A percentile compares a stretch with the other conserved stretches of the same genome.
phyloP scores from a whole-genome alignment of 2,888 invertebrate genomes.

The Koerneria pararmatus region DNA sequence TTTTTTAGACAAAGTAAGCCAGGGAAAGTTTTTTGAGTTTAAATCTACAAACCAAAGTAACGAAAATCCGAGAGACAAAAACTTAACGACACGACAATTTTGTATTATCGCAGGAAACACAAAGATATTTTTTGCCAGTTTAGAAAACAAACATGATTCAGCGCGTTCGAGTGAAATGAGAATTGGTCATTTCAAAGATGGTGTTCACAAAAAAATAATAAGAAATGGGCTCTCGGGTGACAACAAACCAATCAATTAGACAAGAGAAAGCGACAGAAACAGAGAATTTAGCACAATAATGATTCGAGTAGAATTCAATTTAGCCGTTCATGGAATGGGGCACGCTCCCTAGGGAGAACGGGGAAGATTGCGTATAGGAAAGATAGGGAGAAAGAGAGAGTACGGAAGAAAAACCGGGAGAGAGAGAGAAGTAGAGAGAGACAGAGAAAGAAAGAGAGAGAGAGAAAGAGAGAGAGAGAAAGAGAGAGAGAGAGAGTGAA shows the following conservation, averaged over 20 bases:
- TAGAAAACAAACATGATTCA: no score
- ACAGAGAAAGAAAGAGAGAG: slow-evolving; percentile 7
- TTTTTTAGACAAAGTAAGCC: no score
- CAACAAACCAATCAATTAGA: neutral
- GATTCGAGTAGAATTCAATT: neutral
- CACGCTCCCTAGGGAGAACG: no score
- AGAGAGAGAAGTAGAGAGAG: slow-evolving; percentile 7
- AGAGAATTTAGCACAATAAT: neutral
- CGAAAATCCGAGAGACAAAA: no score
- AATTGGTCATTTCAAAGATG: no score
- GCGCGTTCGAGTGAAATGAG: no score
- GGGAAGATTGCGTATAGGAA: no score
- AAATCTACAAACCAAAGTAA: no score
- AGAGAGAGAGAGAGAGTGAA: slow-evolving; percentile 8
- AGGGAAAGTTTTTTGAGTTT: no score
- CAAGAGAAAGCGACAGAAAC: neutral
- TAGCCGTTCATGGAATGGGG: neutral
- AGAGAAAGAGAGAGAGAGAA: neutral
- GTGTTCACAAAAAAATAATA: neutral
- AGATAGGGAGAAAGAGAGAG: neutral
- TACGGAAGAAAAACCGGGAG: neutral
- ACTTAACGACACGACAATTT: no score
- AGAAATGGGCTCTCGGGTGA: slow-evolving; percentile 5
- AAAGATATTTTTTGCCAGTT: no score
- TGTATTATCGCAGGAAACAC: no score